Base-by-base conservation (phyloP, 2,113 vertebrate genomes). In the Pholis gunnellus region DNA sequence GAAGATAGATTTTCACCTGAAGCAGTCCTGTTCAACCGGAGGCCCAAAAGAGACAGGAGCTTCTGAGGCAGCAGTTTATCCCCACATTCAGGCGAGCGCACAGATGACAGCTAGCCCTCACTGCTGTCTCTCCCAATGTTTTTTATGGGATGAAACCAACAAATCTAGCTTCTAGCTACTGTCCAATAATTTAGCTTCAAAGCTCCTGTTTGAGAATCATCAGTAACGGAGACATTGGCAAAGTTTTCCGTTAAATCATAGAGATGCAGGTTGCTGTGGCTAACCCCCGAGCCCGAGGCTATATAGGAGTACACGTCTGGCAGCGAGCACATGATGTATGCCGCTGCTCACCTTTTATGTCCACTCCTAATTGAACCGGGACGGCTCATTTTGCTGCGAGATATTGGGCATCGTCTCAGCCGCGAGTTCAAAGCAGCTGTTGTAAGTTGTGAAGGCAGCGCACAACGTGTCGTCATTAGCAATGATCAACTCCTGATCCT, bases 41-140 rank as follows among this genome's bases (percentile, higher is more conserved):
- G 61, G 85, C 90, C 92, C 87, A 69, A 80, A 87, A 88, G 92
- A 93, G 91, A 94, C 93, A 89, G 78, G 72, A 78, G 82, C 83
- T 78, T 92, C 92, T 93, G 92, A 94, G 91, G 90, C 92, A 93
- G 94, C 92, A 93, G 70, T 94, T 94, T 93, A 87, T 84, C 67
- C 67, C 56, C 22, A 22, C 52, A 70, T 69, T 72, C 74, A 88
- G 68, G 73, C 50, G 22, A 87, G 83, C 14, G 1, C 57, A 11
- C 64, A 48, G 72, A 92, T 91, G 92, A 94, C 89, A 92, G 89
- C 75, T 54, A 81, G 73, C 82, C 78, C 72, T 77, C 56, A 11
- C 79, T 70, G 68, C 80, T 71, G 71, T 31, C 31, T 81, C 78
- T 87, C 66, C 42, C 63, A 27, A 31, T 77, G 70, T 88, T 83